These are phyloP conservation scores for Onychostoma macrolepis DNA, from an alignment of 2,113 vertebrate species.

Conservation along the genomic window DNA sequence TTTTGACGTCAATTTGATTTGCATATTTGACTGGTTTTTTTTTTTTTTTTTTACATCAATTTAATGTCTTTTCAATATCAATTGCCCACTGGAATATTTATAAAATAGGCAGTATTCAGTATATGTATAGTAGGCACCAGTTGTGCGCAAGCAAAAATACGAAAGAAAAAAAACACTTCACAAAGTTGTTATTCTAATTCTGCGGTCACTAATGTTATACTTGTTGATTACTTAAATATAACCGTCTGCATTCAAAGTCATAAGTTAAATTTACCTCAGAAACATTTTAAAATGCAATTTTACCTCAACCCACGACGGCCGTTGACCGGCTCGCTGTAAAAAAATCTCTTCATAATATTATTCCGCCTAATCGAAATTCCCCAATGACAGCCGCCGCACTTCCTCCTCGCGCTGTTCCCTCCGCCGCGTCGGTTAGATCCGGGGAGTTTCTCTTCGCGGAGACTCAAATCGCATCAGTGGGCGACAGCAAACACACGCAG, in stretches of 20 bases:
- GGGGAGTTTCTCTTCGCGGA: slow-evolving; percentile 51
- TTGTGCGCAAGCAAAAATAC: not conserved
- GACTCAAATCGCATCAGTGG: slow-evolving; percentile 45
- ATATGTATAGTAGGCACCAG: not conserved
- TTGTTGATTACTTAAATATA: not conserved
- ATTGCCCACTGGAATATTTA: not conserved
- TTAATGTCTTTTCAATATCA: too few species aligned
- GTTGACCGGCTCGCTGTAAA: not conserved
- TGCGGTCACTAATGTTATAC: not conserved
- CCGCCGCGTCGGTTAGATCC: slow-evolving; percentile 52
- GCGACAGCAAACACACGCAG: slow-evolving; percentile 50
- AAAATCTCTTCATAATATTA: slow-evolving; percentile 70
- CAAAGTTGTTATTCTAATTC: not conserved
- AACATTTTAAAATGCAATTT: not conserved
- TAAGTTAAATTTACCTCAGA: slow-evolving; percentile 5
- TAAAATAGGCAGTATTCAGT: not conserved
- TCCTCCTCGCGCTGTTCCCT: slow-evolving; percentile 67
- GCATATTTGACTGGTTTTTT: too few species aligned
- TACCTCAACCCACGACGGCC: not conserved
- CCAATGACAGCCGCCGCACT: slow-evolving; percentile 67
- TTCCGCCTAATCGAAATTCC: slow-evolving; percentile 74
- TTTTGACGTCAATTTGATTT: too few species aligned
- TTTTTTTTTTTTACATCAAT: too few species aligned
- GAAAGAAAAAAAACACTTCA: not conserved
- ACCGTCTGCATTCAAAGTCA: not conserved